Base-by-base conservation (phyloP, 2,888 invertebrate genomes). In the Physocephala rufipes region DNA sequence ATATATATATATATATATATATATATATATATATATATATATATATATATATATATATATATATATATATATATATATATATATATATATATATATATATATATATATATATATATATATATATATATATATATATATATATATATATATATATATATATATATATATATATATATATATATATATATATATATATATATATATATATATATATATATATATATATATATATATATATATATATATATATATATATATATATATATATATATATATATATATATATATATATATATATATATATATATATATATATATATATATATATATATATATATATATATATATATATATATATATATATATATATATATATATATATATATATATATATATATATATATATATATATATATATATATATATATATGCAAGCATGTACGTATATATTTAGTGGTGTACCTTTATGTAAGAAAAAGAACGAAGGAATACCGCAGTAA, bases 401-500 rank as follows among this genome's bases (percentile, higher is more conserved):
- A n/a, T n/a, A n/a, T n/a, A 43, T 30, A 9, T 55, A 55, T 26
- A 55, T 13, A 5, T 1, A 21, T 21, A 58, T 26, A 36, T 15
- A 61, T 61, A 59, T 59, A 47, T 43, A n/a, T 62, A 26, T 19
- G 19, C 49, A 9, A 45, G 45, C 21, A 21, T 55, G 19, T 55
- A n/a, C 53, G 55, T 13, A 19, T 55, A 55, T 55, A 55, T 24
- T 19, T 21, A 55, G 12, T 4, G n/a, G n/a, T n/a, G n/a, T n/a
- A n/a, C n/a, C n/a, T 55, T 24, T 55, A 58, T 58, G 58, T 28
- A 58, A 68, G 68, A 61, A 15, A 4, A 49, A 53, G 36, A 49
- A 36, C 51, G 51, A 68, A 61, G 68, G 51, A 68, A 68, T 62
- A 68, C 49, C 26, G 21, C 61, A 68, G 68, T 68, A 62, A 68